Conservation (phyloP, 2,797 vertebrate genomes). For the Leuciscus waleckii region DNA sequence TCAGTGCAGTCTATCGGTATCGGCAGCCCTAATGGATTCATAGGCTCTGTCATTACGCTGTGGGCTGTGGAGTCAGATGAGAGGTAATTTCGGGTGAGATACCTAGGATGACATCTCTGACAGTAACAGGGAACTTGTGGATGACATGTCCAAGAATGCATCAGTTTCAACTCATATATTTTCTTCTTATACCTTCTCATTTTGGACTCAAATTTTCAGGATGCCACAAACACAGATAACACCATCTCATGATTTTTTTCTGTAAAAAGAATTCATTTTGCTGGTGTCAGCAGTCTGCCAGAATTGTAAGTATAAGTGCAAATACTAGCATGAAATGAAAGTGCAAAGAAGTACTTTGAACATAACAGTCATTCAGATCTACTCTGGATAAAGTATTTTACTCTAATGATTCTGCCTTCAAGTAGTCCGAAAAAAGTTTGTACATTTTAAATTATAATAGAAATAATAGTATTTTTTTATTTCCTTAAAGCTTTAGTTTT, state of each 20-base stretch:
- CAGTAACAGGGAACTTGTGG: slow-evolving; percentile 11
- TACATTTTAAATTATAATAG: not conserved
- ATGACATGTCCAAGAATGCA: slow-evolving; percentile 8
- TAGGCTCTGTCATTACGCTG: slow-evolving; percentile 21
- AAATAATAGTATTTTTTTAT: not conserved
- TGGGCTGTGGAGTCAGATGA: slow-evolving; percentile 29
- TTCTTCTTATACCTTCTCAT: slow-evolving; percentile 11
- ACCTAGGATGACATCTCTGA: slow-evolving; percentile 11
- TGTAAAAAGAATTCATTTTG: not conserved
- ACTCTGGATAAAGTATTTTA: not conserved
- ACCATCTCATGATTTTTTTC: not conserved
- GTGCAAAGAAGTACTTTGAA: not conserved
- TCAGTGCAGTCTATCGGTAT: slow-evolving; percentile 35
- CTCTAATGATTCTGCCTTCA: not conserved
- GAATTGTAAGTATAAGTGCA: not conserved
- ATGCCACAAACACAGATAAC: slow-evolving; percentile 8
- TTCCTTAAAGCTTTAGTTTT: not conserved
- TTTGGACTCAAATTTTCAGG: slow-evolving; percentile 12
- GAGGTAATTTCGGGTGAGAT: slow-evolving; percentile 17
- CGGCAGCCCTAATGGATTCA: slow-evolving; percentile 35
- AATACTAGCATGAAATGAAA: slow-evolving; percentile 11
- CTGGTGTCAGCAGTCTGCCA: not conserved
- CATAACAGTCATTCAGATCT: not conserved
- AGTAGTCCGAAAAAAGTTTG: not conserved
- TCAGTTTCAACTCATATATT: slow-evolving; percentile 5